Conservation (phyloP, 2,113 vertebrate species). For the Myocastor coypus region DNA sequence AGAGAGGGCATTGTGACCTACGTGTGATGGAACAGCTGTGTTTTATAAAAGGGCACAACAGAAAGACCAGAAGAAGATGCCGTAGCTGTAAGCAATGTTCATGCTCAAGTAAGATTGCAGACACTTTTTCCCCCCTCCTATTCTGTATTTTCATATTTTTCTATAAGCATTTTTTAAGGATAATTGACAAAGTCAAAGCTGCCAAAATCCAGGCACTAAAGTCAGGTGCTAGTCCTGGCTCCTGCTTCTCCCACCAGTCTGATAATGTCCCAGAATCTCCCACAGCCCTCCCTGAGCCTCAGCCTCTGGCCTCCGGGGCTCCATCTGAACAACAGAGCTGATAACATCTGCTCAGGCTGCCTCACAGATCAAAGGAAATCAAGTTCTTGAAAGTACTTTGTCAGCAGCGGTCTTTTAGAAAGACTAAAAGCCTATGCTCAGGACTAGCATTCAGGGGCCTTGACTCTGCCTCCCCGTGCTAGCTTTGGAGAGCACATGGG, state of each 20-base stretch:
- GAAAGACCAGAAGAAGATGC: neutral
- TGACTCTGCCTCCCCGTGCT: accelerated
- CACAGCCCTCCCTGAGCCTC: neutral
- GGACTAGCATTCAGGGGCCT: neutral
- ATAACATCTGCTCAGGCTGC: neutral
- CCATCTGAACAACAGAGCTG: neutral
- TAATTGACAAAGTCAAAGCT: neutral
- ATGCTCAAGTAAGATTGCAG: neutral
- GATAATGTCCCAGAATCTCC: neutral
- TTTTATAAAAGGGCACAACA: neutral
- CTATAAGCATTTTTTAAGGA: neutral
- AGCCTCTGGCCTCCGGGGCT: no score
- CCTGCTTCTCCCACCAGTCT: neutral
- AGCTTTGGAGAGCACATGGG: accelerated
- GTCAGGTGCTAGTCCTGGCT: no score
- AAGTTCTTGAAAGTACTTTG: neutral
- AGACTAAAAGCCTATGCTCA: no score
- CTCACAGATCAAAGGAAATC: neutral
- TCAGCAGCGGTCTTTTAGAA: neutral
- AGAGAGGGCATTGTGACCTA: neutral
- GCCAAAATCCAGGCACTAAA: neutral
- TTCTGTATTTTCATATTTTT: neutral
- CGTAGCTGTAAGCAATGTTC: accelerated
- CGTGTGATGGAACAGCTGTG: neutral
- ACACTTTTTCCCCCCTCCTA: no score